phyloP scores from a whole-genome alignment of 2,797 vertebrate species.

The Nannoperca obscura region DNA sequence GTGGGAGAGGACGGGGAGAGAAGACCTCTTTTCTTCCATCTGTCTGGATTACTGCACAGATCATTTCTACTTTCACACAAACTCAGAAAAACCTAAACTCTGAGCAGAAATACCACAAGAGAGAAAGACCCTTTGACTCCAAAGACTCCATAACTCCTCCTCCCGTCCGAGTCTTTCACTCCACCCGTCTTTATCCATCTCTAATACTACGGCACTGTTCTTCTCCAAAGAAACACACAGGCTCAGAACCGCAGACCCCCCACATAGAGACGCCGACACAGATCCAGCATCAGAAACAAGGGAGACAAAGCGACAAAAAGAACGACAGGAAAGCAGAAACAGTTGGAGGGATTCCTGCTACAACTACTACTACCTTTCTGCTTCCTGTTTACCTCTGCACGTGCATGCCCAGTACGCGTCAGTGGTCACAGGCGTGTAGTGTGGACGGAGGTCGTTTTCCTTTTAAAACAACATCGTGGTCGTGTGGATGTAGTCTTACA shows the following conservation, averaged over 20 bases:
- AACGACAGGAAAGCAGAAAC: background rate
- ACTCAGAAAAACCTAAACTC: background rate
- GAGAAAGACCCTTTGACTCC: conserved; percentile 9
- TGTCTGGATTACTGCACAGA: conserved; percentile 15
- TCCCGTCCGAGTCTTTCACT: conserved; percentile 10
- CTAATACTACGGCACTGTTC: conserved; percentile 12
- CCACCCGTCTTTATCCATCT: conserved; percentile 8
- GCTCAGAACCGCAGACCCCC: conserved; percentile 19
- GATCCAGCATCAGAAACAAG: conserved; percentile 2
- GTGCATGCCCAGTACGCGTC: too few relatives aligned
- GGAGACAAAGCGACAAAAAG: background rate
- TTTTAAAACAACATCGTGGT: too few relatives aligned
- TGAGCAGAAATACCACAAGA: background rate
- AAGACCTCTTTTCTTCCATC: background rate
- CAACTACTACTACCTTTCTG: too few relatives aligned
- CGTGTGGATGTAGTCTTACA: background rate
- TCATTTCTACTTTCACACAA: conserved; percentile 30
- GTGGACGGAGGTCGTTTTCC: too few relatives aligned
- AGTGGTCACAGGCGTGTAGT: too few relatives aligned
- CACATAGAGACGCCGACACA: conserved; percentile 7
- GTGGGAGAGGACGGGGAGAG: conserved; percentile 32
- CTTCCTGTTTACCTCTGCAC: too few relatives aligned
- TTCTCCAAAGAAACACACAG: background rate
- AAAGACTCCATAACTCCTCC: conserved; percentile 12
- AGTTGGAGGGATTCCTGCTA: too few relatives aligned